These are phyloP conservation scores for Thymelicus lineola DNA, from an alignment of 2,888 invertebrate species.

Conservation along the genomic window DNA sequence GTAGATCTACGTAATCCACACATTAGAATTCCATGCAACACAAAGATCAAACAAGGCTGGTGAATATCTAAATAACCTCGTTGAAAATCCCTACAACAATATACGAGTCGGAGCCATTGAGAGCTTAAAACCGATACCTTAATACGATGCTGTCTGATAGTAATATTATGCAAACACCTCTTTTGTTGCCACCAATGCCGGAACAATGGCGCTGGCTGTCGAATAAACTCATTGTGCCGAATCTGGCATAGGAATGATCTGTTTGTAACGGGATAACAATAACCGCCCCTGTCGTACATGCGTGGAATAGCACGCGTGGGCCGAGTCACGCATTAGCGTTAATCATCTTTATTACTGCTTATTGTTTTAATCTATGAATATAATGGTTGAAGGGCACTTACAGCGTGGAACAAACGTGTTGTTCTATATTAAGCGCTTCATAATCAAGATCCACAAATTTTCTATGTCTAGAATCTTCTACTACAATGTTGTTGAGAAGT, in stretches of 20 bases:
- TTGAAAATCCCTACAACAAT: constrained; percentile 10
- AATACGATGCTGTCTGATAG: constrained; percentile 59
- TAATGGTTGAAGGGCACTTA: background rate
- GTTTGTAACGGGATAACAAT: constrained; percentile 75
- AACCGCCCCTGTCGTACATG: constrained; percentile 59
- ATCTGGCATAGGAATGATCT: constrained; percentile 70
- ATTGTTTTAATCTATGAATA: constrained; percentile 9
- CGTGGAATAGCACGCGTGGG: constrained; percentile 2
- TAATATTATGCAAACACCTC: constrained; percentile 71
- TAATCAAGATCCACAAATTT: too few relatives aligned
- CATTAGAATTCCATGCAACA: background rate
- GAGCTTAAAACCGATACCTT: constrained; percentile 20
- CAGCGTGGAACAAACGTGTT: too few relatives aligned
- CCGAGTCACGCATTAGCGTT: constrained; percentile 19
- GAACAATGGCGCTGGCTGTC: constrained; percentile 72
- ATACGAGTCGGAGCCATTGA: constrained; percentile 25
- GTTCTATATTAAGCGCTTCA: too few relatives aligned
- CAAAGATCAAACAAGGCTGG: background rate
- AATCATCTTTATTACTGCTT: constrained; percentile 28
- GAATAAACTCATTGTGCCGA: constrained; percentile 71
- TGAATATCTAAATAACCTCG: constrained; percentile 16
- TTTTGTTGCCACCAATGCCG: constrained; percentile 64
- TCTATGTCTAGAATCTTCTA: too few relatives aligned
- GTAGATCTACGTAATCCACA: background rate
- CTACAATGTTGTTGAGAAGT: too few relatives aligned